Evolutionary conservation across 2,888 invertebrate genomes (phyloP).

Genomic region (Nipponacmea schrenckii): DNA sequence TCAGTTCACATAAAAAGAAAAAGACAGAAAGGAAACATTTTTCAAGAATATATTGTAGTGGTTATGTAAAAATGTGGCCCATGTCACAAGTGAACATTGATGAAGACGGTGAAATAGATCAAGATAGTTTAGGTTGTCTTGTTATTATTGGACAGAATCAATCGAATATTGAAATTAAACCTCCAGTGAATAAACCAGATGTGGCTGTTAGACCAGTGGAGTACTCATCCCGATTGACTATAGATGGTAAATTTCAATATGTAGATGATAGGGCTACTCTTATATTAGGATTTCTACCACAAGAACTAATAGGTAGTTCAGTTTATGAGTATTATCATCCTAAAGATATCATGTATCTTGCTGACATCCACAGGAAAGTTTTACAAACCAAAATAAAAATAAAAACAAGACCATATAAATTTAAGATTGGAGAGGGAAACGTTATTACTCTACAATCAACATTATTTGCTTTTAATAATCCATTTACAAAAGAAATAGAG

Average conservation of each 20-base stretch:
- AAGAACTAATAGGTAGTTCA: slow-evolving; percentile 90
- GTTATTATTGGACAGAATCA: slow-evolving; percentile 87
- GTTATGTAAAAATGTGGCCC: slow-evolving; percentile 92
- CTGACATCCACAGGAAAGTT: slow-evolving; percentile 82
- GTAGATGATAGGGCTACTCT: slow-evolving; percentile 92
- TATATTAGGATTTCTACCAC: slow-evolving; percentile 89
- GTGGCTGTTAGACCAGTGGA: slow-evolving; percentile 56
- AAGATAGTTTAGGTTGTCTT: slow-evolving; percentile 83
- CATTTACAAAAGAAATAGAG: slow-evolving; percentile 95
- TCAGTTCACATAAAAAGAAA: background rate
- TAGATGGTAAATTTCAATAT: slow-evolving; percentile 91
- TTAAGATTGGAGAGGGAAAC: slow-evolving; percentile 82
- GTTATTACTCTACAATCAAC: slow-evolving; percentile 82
- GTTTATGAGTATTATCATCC: slow-evolving; percentile 92
- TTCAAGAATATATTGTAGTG: slow-evolving; percentile 90
- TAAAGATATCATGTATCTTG: slow-evolving; percentile 82
- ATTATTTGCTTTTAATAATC: slow-evolving; percentile 90
- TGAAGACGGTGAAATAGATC: slow-evolving; percentile 75
- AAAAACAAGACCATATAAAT: slow-evolving; percentile 70
- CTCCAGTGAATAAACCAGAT: slow-evolving; percentile 39
- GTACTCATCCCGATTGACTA: slow-evolving; percentile 85
- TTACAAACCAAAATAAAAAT: slow-evolving; percentile 59
- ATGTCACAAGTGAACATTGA: slow-evolving; percentile 81
- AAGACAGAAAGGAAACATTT: slow-evolving; percentile 77
- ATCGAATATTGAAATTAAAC: slow-evolving; percentile 73